Evolutionary conservation across 2,888 invertebrate species (phyloP).

Genomic region (Rhagonycha lutea): DNA sequence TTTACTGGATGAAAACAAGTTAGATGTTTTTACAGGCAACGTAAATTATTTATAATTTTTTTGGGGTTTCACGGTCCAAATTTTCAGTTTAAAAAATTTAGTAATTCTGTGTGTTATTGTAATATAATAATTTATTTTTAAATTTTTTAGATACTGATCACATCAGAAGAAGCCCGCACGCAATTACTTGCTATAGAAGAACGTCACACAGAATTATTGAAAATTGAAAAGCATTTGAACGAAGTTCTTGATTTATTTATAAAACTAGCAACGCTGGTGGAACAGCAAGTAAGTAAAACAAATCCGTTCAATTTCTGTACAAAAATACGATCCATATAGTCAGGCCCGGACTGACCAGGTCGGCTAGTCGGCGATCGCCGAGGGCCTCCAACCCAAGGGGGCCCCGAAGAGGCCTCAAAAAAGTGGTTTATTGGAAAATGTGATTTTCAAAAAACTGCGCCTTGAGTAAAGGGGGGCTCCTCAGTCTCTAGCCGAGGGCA

Average conservation of each 20-base stretch:
- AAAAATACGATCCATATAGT: too few relatives aligned
- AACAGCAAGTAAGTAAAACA: slow-evolving; percentile 64
- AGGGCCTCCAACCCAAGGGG: too few relatives aligned
- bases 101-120: background rate
- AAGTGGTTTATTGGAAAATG: too few relatives aligned
- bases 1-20: slow-evolving; percentile 53
- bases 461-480: too few relatives aligned
- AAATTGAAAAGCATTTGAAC: slow-evolving; percentile 77
- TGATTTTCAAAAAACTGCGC: too few relatives aligned
- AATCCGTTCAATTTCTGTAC: background rate
- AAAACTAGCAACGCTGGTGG: slow-evolving; percentile 81
- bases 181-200: slow-evolving; percentile 81
- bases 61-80: background rate
- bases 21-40: slow-evolving; percentile 58
- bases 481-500: too few relatives aligned
- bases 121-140: background rate
- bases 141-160: slow-evolving; percentile 70
- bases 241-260: slow-evolving; percentile 83
- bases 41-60: slow-evolving; percentile 45
- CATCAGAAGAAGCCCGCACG: slow-evolving; percentile 75
- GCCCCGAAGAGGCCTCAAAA: too few relatives aligned
- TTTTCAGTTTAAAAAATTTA: background rate
- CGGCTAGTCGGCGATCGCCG: too few relatives aligned
- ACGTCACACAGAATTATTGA: slow-evolving; percentile 79
- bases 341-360: too few relatives aligned